These are phyloP conservation scores for Chrysemys picta DNA, from an alignment of 2,113 vertebrate species.

Conservation along the genomic window DNA sequence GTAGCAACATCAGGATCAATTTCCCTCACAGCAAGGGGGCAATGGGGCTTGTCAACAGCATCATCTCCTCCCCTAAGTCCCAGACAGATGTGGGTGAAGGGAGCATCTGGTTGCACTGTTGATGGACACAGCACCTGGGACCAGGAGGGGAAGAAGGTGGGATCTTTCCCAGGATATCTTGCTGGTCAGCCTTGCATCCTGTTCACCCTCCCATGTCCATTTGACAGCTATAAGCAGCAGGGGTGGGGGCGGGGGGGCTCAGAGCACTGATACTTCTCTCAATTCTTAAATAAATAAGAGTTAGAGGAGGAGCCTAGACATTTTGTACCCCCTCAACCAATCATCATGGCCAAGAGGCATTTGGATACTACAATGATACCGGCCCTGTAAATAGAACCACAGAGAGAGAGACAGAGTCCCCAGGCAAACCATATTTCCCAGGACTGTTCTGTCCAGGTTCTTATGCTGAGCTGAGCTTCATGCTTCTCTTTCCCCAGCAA, in stretches of 20 bases:
- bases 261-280: background rate
- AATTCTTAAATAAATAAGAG: background rate
- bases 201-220: background rate
- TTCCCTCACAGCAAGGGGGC: background rate
- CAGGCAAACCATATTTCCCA: background rate
- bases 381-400: background rate
- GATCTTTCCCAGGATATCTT: background rate
- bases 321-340: background rate
- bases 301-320: background rate
- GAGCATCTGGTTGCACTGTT: background rate
- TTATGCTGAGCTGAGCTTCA: background rate
- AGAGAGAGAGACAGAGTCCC: background rate
- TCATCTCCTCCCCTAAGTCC: background rate
- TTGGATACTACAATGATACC: background rate
- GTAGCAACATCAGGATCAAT: background rate
- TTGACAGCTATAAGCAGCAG: background rate
- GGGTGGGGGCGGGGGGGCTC: background rate
- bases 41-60: background rate
- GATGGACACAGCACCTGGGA: background rate
- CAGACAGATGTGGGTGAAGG: background rate
- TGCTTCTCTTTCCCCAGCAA: background rate
- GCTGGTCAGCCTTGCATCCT: background rate
- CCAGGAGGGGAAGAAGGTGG: background rate
- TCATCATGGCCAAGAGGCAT: rapidly evolving
- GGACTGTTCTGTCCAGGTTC: rapidly evolving